phyloP scores from a whole-genome alignment of 2,888 invertebrate species.

The Brachycybe producta region DNA sequence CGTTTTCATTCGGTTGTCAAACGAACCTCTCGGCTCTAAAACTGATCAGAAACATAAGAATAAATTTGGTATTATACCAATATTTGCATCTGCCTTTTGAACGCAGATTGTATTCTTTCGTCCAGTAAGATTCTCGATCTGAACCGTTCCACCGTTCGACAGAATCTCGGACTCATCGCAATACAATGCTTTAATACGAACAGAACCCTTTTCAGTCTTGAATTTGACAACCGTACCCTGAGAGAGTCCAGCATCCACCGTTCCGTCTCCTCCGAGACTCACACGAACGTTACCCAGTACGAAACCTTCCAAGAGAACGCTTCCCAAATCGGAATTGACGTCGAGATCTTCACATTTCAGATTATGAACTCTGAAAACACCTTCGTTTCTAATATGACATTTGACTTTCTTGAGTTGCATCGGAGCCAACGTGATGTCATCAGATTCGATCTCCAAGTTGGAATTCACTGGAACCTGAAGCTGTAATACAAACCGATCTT shows the following conservation, averaged over 20 bases:
- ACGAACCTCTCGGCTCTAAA: too few relatives aligned
- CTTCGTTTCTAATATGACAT: neutral
- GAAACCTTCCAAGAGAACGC: slow-evolving; percentile 4
- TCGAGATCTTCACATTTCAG: neutral
- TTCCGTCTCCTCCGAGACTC: neutral
- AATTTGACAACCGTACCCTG: slow-evolving; percentile 16
- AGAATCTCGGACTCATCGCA: too few relatives aligned
- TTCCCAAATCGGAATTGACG: neutral
- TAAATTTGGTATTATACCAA: too few relatives aligned
- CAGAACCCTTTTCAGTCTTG: slow-evolving; percentile 12
- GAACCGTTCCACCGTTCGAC: too few relatives aligned
- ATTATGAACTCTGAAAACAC: neutral
- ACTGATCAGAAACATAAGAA: too few relatives aligned
- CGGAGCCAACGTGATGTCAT: neutral
- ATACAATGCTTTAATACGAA: slow-evolving; percentile 17
- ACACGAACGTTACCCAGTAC: slow-evolving; percentile 5
- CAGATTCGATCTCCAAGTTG: too few relatives aligned
- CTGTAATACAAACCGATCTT: too few relatives aligned
- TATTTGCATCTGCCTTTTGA: too few relatives aligned
- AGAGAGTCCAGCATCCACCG: slow-evolving; percentile 1
- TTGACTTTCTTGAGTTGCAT: neutral
- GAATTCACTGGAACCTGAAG: too few relatives aligned
- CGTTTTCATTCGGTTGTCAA: too few relatives aligned
- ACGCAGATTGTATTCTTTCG: too few relatives aligned
- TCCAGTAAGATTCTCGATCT: too few relatives aligned